Evolutionary conservation across 1,140 invertebrate genomes (phyloP).

Genomic region (Heliothis virescens): DNA sequence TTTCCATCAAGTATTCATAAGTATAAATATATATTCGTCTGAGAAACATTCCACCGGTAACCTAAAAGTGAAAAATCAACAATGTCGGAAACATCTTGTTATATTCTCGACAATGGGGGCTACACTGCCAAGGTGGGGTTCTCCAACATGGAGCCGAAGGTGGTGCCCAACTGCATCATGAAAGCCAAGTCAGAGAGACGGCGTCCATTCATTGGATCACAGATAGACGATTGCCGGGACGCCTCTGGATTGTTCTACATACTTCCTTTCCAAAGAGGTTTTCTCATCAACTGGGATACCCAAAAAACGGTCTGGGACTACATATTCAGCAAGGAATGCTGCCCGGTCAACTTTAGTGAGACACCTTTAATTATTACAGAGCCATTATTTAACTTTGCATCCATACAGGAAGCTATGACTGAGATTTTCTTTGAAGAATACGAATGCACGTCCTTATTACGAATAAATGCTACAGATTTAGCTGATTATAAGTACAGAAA

Average conservation of each 20-base stretch:
- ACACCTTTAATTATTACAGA: slow-evolving; percentile 96
- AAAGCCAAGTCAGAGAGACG: slow-evolving; percentile 98
- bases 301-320: slow-evolving; percentile 99
- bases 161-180: slow-evolving; percentile 98
- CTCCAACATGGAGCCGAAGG: slow-evolving; percentile 89
- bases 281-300: slow-evolving; percentile 97
- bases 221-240: slow-evolving; percentile 96
- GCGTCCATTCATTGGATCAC: slow-evolving; percentile 94
- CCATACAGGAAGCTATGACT: slow-evolving; percentile 96
- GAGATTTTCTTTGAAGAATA: slow-evolving; percentile 99
- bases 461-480: slow-evolving; percentile 92
- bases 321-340: slow-evolving; percentile 95
- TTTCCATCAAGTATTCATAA: neutral
- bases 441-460: slow-evolving; percentile 94
- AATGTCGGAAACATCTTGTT: slow-evolving; percentile 82
- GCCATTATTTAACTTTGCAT: slow-evolving; percentile 97
- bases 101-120: slow-evolving; percentile 96
- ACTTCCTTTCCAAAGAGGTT: slow-evolving; percentile 98
- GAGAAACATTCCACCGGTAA: slow-evolving; percentile 61
- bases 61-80: slow-evolving; percentile 54
- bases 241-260: slow-evolving; percentile 97
- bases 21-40: neutral
- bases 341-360: slow-evolving; percentile 92
- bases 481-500: slow-evolving; percentile 89
- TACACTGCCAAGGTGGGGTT: slow-evolving; percentile 94